Evolutionary conservation across 2,797 vertebrate genomes (phyloP).

Genomic region (Mastacembelus armatus): DNA sequence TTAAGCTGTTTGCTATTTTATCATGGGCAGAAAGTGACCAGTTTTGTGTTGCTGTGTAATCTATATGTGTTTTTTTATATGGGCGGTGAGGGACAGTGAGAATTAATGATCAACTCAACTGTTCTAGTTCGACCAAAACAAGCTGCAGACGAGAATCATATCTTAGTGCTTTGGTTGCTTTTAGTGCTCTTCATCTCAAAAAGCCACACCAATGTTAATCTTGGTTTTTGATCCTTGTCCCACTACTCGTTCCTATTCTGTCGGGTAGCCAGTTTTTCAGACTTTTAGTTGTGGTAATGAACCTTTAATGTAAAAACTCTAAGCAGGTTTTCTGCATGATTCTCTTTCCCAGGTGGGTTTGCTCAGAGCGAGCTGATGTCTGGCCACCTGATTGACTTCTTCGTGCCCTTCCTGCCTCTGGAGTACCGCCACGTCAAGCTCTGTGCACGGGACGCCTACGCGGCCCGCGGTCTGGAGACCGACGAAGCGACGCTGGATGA

Average conservation of each 20-base stretch:
- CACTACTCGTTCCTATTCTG: too few relatives aligned
- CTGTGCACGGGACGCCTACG: constrained; percentile 89
- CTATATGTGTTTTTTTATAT: background rate
- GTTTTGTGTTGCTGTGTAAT: background rate
- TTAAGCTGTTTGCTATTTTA: background rate
- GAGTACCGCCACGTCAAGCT: constrained; percentile 92
- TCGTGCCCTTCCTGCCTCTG: constrained; percentile 95
- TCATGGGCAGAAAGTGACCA: background rate
- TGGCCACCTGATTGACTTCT: constrained; percentile 90
- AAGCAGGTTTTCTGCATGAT: background rate
- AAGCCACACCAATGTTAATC: too few relatives aligned
- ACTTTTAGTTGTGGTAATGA: too few relatives aligned
- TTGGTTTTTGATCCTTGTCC: too few relatives aligned
- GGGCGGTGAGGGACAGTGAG: background rate
- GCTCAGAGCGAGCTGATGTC: constrained; percentile 88
- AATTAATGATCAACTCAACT: background rate
- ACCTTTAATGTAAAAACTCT: background rate
- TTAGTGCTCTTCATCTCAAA: too few relatives aligned
- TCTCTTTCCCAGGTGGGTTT: constrained; percentile 78
- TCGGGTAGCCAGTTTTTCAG: too few relatives aligned
- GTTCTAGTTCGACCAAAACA: background rate
- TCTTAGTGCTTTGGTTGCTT: too few relatives aligned
- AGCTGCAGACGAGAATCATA: background rate
- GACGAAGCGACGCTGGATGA: constrained; percentile 87
- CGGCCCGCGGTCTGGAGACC: constrained; percentile 84